phyloP scores from a whole-genome alignment of 30 jellyfish, hydroid and myxozoan genomes.

The Mastigias papua region DNA sequence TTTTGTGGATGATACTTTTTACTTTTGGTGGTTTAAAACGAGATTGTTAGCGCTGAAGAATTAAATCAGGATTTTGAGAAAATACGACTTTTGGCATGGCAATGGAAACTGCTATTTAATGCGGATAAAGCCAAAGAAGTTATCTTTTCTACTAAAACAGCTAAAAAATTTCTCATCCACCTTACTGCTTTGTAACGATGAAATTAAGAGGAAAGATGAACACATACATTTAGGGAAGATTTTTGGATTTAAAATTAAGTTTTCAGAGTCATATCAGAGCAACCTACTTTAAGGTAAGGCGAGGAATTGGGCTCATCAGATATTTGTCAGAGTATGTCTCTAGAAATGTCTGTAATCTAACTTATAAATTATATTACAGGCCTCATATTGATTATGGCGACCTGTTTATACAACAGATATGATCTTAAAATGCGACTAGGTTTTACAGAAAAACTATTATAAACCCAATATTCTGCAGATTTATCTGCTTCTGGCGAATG shows the following conservation, averaged over 20 bases:
- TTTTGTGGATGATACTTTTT: conserved; percentile 13
- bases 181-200: not conserved
- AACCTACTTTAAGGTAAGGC: not conserved
- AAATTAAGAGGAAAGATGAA: not conserved
- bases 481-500: not conserved
- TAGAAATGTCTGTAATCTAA: not conserved
- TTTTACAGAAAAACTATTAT: not conserved
- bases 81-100: conserved; percentile 18
- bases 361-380: not conserved
- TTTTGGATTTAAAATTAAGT: not conserved
- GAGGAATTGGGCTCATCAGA: not conserved
- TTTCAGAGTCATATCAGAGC: not conserved
- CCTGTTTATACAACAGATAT: not conserved
- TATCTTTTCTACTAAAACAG: not conserved
- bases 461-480: not conserved
- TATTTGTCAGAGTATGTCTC: not conserved
- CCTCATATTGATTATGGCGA: conserved; percentile 4
- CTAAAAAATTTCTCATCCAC: no score
- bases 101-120: conserved; percentile 21
- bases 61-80: not conserved
- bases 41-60: not conserved
- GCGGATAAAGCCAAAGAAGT: conserved; percentile 16
- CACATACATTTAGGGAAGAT: not conserved
- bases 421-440: not conserved
- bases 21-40: conserved; percentile 10